Base-by-base conservation (phyloP, 64 coral and sea anemone species). In the Dendronephthya gigantea region DNA sequence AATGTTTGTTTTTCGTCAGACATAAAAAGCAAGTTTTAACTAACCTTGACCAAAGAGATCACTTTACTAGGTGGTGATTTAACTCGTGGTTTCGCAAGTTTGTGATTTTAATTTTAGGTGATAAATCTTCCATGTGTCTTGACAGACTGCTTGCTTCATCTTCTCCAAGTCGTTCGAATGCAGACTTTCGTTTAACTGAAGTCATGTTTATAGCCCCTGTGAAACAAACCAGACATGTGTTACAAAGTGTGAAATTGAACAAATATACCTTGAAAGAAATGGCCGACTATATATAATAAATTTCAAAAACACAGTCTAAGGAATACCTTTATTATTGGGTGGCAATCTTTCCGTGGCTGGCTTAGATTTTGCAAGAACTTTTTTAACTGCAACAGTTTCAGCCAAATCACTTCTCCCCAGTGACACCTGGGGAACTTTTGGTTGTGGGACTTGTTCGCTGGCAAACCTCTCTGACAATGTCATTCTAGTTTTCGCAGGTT, bases 401-500 rank as follows among this genome's bases (percentile, higher is more conserved):
- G 25, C 19, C 25, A 23, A 1, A 27, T 13, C 25, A 16, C 1
- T 62, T 62, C 41, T 11, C 4, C 25, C 6, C 19, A 62, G 6
- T 62, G 55, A 62, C 25, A 62, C 19, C 19, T 23, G 16, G 25
- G 55, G 25, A 39, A 39, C 36, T 79, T 79, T 79, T 34, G 25
- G 11, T 16, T 10, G 12, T 16, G 36, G 15, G 37, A 17, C 36
- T 33, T 8, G 34, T 12, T 79, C 72, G 37, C 15, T 39, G 12
- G 31, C 72, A 79, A 79, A 79, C 15, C 72, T 34, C 36, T 79
- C 72, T 79, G 72, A 79, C 72, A 79, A 79, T 12, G 32, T 79
- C 17, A 28, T 19, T 34, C 30, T 34, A 9, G 72, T 79, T 79
- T 79, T 79, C 1, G 16, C 36, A 1, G 14, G 72, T 79, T 33